Evolutionary conservation across 2,113 vertebrate genomes (phyloP), one percentile per base, ranked within the genome.

Genomic region (Atrichornis clamosus): DNA sequence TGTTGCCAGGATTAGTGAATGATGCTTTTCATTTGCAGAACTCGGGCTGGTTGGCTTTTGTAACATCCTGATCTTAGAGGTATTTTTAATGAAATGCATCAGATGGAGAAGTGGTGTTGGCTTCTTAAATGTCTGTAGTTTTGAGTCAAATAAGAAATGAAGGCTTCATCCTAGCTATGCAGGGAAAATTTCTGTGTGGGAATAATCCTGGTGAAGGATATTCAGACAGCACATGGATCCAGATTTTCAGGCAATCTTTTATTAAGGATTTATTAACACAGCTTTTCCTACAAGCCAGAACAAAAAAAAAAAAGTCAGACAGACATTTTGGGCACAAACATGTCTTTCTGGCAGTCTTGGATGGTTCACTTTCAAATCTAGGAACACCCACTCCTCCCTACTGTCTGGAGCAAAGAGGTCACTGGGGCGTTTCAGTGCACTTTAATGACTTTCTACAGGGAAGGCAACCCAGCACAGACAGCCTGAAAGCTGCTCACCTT

Each of bases 391-490:
- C 75, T 95, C 72, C 76, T 93, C 85, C 92, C 72, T 83, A 11
- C 93, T 90, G 90, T 94, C 93, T 93, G 53, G 90, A 95, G 82
- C 47, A 83, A 65, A 89, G 85, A 93, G 95, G 93, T 91, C 84
- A 93, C 79, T 27, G 23, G 59, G 33, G 20, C 67, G 60, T 93
- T 91, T 89, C 74, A 46, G 16, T 41, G 42, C 79, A 77, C 39
- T 88, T 67, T 12, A 74, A 26, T 76, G 58, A 67, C 67, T 77
- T 74, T 69, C 79, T 85, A 3, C 27, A 20, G 28, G 46, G 33
- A 46, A 37, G 55, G 28, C 72, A 80, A 23, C 32, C 28, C 42
- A n/a, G 37, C 37, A 6, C 9, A 27, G 8, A 9, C 27, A 74
- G 59, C 27, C 64, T 47, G 47, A 89, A 81, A 88, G 78, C 55